Conservation (phyloP, 2,888 invertebrate genomes). For the Uloborus plumipes region DNA sequence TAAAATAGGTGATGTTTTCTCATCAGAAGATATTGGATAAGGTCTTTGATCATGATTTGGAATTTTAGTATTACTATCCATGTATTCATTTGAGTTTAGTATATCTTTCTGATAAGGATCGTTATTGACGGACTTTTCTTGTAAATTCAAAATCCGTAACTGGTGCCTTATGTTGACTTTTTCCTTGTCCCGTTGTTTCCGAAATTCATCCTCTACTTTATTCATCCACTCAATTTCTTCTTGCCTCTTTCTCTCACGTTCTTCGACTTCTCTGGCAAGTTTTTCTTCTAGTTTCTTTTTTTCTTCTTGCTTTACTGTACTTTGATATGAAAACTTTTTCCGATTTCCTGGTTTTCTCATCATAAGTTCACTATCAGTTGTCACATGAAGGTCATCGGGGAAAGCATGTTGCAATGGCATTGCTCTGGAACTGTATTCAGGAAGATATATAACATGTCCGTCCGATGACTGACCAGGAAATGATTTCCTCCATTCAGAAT, state of each 20-base stretch:
- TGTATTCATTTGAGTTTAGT: too few species aligned
- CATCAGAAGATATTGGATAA: background rate
- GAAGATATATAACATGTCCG: constrained; percentile 81
- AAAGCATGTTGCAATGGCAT: background rate
- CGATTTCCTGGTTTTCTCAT: constrained; percentile 44
- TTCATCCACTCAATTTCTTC: constrained; percentile 86
- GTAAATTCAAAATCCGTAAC: constrained; percentile 31
- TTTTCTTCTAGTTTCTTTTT: constrained; percentile 81
- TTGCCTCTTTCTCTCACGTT: constrained; percentile 78
- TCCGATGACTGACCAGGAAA: constrained; percentile 38
- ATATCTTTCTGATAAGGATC: background rate
- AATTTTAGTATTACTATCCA: background rate
- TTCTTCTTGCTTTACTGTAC: constrained; percentile 86
- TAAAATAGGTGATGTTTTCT: background rate
- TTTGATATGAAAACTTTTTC: constrained; percentile 86
- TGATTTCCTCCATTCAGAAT: constrained; percentile 39
- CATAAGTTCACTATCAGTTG: constrained; percentile 41
- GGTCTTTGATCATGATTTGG: background rate
- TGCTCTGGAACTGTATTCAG: constrained; percentile 72
- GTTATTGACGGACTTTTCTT: constrained; percentile 16
- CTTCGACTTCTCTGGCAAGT: constrained; percentile 82
- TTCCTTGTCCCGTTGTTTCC: constrained; percentile 81
- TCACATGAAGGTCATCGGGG: constrained; percentile 23
- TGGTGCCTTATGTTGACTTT: constrained; percentile 67
- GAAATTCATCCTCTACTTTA: constrained; percentile 86